Conservation (phyloP, 1,140 invertebrate genomes). For the Augochlora pura region DNA sequence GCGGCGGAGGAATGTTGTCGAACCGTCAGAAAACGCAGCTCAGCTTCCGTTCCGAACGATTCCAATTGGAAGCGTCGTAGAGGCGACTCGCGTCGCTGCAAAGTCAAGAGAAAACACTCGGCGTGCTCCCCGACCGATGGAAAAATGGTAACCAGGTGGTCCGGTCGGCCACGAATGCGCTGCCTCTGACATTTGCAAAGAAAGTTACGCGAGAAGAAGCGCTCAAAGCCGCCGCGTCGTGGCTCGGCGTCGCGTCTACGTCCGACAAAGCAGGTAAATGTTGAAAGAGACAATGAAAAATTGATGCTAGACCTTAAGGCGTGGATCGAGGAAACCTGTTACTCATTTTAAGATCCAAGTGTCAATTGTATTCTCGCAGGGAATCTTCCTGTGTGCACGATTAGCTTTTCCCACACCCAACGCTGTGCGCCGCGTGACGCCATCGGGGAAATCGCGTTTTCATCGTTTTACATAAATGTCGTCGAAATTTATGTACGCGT, state of each 20-base stretch:
- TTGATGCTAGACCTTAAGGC: not conserved
- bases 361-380: not conserved
- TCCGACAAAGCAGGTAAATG: conserved; percentile 17
- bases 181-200: conserved; percentile 70
- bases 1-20: not conserved
- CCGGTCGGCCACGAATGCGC: not conserved
- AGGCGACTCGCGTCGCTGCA: not conserved
- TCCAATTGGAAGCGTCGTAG: no score
- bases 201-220: conserved; percentile 38
- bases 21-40: not conserved
- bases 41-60: not conserved
- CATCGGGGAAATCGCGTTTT: not conserved
- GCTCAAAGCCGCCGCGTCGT: not conserved
- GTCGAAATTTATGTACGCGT: not conserved
- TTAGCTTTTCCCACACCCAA: no score
- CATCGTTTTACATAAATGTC: not conserved
- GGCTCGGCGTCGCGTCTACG: not conserved
- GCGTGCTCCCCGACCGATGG: not conserved
- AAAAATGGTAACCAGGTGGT: not conserved
- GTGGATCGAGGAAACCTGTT: not conserved
- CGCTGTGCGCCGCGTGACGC: no score
- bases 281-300: not conserved
- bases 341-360: not conserved
- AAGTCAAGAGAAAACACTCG: conserved; percentile 12
- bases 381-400: not conserved